Evolutionary conservation across 2,797 vertebrate genomes (phyloP).

Genomic region (Rhabdomys pumilio): DNA sequence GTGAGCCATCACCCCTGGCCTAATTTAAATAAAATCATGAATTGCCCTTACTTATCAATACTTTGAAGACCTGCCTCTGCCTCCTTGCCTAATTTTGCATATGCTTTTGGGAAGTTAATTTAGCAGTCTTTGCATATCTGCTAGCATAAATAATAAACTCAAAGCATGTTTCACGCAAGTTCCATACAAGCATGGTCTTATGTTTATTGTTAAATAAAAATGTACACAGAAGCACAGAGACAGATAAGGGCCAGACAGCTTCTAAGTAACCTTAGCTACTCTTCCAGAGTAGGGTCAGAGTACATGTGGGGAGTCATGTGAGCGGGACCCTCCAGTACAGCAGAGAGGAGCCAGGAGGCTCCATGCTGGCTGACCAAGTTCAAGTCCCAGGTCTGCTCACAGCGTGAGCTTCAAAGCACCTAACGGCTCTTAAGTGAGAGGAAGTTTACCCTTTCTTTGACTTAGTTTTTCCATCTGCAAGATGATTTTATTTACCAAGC

Average conservation of each 20-base stretch:
- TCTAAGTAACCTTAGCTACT: not conserved
- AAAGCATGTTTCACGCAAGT: not conserved
- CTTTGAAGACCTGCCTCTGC: not conserved
- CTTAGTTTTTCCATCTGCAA: not conserved
- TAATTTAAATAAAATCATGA: not conserved
- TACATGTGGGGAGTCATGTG: not conserved
- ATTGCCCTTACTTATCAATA: not conserved
- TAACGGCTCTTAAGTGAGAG: not conserved
- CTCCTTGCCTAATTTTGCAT: not conserved
- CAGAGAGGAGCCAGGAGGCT: not conserved
- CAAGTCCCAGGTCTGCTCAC: not conserved
- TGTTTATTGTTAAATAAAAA: constrained; percentile 39
- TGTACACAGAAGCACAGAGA: not conserved
- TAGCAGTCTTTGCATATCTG: not conserved
- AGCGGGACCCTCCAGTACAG: not conserved
- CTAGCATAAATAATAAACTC: not conserved
- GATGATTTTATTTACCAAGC: not conserved
- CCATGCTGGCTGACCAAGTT: not conserved
- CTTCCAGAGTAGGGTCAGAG: not conserved
- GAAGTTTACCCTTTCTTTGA: constrained; percentile 19
- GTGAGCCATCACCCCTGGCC: not conserved
- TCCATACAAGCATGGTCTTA: not conserved
- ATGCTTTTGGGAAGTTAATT: not conserved
- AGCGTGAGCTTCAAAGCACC: not conserved
- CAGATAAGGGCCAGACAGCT: not conserved